Base-by-base conservation (phyloP, 2,888 invertebrate genomes). In the Xestia ashworthii region DNA sequence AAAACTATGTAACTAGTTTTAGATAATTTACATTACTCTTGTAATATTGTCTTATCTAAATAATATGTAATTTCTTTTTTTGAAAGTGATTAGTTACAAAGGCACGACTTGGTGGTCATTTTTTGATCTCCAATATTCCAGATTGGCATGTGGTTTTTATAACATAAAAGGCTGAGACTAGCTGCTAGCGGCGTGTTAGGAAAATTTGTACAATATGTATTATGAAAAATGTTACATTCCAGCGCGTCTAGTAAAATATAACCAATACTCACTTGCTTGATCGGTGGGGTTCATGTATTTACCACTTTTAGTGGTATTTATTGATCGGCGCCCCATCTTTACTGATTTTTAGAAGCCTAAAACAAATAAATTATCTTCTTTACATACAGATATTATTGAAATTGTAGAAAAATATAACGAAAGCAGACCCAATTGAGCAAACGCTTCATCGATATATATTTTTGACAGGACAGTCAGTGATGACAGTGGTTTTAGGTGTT, bases 251-350 rank as follows among this genome's bases (percentile, higher is more conserved):
- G 19, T 46, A 74, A 73, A 77, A 78, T 74, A 79, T 83, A 87
- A 80, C 81, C 78, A 81, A 88, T 91, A 98, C 99, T 98, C 98
- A 99, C 99, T 97, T 80, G 99, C 99, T 98, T 99, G 99, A 95
- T 99, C 99, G 9, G 99, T 99, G 62, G 99, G 99, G 96, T 99
- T 99, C 99, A 99, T 99, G 92, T 99, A 99, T 98, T 99, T 99
- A 94, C 99, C 99, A 99, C 99, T 99, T 97, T 99, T 99, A 74
- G 99, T 99, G 98, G 99, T 99, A 97, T 99, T 99, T 91, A 99
- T 99, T 65, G 99, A 99, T 89, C 99, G 97, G 76, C 99, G 98
- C 77, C 99, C 99, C 99, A 99, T 99, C 89, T 97, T 98, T 62
- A 6, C 4, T 60, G 60, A 41, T 84, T 84, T 81, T 46, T 64